Conservation (phyloP, 1,140 invertebrate genomes). For the Wiebesia pumilae region DNA sequence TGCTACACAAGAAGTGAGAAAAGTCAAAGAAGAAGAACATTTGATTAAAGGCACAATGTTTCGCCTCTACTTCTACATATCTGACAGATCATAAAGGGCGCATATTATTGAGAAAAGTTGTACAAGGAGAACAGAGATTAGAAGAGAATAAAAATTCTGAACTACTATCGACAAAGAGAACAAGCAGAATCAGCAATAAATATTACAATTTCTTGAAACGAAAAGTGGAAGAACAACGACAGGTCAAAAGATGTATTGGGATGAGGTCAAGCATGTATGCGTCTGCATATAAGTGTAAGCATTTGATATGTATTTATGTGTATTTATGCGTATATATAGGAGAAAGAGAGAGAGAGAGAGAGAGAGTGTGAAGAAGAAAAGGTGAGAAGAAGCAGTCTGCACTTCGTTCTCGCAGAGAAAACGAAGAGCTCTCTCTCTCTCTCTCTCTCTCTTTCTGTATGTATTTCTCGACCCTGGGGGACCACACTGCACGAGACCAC, state of each 20-base stretch:
- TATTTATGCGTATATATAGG: not conserved
- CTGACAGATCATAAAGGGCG: not conserved
- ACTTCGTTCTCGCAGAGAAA: not conserved
- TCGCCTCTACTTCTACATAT: not conserved
- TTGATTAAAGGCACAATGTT: not conserved
- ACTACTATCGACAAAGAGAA: conserved; percentile 49
- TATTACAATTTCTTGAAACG: conserved; percentile 37
- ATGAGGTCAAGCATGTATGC: not conserved
- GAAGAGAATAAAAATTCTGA: conserved; percentile 26
- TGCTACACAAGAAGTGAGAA: not conserved
- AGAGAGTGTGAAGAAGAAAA: conserved; percentile 10
- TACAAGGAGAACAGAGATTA: not conserved
- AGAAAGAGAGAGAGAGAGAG: not conserved
- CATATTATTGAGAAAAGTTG: conserved; percentile 3
- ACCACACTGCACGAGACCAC: conserved; percentile 47
- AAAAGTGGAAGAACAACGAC: conserved; percentile 30
- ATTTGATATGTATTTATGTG: not conserved
- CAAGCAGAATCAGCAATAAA: conserved; percentile 32
- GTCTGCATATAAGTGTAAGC: not conserved
- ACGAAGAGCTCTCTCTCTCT: conserved; percentile 26
- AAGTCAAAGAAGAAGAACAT: not conserved
- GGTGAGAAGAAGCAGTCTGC: not conserved
- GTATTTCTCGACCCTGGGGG: conserved; percentile 2
- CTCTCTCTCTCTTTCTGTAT: conserved; percentile 16
- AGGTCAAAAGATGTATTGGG: conserved; percentile 20